phyloP scores from a whole-genome alignment of 2,888 invertebrate species.

The Leptarthrus brevirostris region DNA sequence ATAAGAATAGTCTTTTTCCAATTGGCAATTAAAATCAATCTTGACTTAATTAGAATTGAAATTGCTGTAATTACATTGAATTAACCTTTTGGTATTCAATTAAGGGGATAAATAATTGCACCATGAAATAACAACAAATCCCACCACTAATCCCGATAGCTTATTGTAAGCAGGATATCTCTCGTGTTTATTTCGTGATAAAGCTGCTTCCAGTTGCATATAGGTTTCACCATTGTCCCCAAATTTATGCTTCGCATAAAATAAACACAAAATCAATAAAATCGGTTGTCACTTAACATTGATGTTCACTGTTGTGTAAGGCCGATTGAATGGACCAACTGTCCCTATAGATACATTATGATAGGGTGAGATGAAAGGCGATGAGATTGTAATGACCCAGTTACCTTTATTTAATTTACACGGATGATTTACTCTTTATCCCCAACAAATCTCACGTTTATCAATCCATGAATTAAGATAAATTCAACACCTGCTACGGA shows the following conservation, averaged over 20 bases:
- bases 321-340: too few relatives aligned
- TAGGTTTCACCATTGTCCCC: not conserved
- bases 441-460: constrained; percentile 15
- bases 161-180: constrained; percentile 12
- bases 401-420: not conserved
- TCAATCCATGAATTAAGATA: constrained; percentile 37
- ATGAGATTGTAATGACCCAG: not conserved
- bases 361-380: too few relatives aligned
- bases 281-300: not conserved
- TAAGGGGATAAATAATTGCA: constrained; percentile 20
- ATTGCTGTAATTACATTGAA: constrained; percentile 8
- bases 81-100: constrained; percentile 29
- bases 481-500: constrained; percentile 19
- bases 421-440: constrained; percentile 12
- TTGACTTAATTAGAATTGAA: constrained; percentile 27
- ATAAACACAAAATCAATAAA: constrained; percentile 7
- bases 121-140: constrained; percentile 3
- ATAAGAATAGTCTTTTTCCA: too few relatives aligned
- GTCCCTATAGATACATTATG: too few relatives aligned
- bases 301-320: not conserved
- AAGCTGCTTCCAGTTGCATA: not conserved
- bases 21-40: constrained; percentile 27
- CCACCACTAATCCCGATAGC: constrained; percentile 13
- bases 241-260: not conserved
- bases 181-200: constrained; percentile 9